Conservation (phyloP, 2,888 invertebrate genomes). For the Cerceris rybyensis region DNA sequence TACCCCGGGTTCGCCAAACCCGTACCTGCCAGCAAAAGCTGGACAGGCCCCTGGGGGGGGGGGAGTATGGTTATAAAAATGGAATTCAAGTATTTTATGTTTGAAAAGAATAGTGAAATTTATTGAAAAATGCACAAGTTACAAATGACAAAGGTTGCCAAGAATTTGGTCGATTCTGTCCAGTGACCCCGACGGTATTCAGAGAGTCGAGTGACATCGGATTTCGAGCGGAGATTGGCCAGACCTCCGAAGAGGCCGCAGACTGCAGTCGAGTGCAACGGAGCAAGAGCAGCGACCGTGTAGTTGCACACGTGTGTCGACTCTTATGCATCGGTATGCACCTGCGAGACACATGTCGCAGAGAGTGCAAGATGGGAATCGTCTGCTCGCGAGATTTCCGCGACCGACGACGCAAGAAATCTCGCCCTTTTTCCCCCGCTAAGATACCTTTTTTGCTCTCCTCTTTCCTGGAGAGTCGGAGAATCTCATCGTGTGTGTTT, state of each 20-base stretch:
- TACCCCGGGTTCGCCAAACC: no score
- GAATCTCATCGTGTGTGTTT: no score
- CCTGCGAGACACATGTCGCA: slow-evolving; percentile 58
- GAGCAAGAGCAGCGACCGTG: slow-evolving; percentile 13
- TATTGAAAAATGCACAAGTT: no score
- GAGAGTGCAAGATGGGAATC: slow-evolving; percentile 29
- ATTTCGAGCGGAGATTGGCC: slow-evolving; percentile 43
- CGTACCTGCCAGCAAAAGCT: no score
- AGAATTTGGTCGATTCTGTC: no score
- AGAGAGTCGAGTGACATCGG: slow-evolving; percentile 44
- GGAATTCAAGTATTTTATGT: no score
- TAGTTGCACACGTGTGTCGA: slow-evolving; percentile 19
- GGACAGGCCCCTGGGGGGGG: no score
- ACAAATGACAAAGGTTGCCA: no score
- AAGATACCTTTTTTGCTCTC: background rate
- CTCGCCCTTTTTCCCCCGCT: slow-evolving; percentile 7
- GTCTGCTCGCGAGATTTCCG: slow-evolving; percentile 9
- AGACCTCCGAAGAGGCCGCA: slow-evolving; percentile 2
- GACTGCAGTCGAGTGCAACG: slow-evolving; percentile 7
- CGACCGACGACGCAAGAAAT: slow-evolving; percentile 1
- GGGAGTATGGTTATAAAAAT: no score
- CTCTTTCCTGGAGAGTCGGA: no score
- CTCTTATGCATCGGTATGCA: slow-evolving; percentile 35
- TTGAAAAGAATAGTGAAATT: no score
- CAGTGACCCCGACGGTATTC: no score